These are phyloP conservation scores for Parnassius orleans DNA, from an alignment of 2,888 invertebrate species.

Conservation along the genomic window DNA sequence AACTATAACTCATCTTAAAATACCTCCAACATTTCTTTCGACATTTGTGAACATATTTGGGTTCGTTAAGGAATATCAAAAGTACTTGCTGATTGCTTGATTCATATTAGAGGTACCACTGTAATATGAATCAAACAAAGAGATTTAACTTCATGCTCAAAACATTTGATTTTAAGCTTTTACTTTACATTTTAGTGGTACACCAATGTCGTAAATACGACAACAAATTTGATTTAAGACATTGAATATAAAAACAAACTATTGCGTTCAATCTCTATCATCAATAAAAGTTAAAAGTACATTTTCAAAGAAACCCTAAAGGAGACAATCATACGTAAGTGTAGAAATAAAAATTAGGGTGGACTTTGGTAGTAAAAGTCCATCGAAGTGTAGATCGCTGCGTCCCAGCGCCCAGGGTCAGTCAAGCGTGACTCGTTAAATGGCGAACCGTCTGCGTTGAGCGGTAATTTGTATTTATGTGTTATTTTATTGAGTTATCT, in stretches of 20 bases:
- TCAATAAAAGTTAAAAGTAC: constrained; percentile 2
- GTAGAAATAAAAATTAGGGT: constrained; percentile 19
- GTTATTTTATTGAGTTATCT: constrained; percentile 35
- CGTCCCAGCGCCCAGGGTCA: constrained; percentile 19
- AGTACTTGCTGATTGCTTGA: too few species aligned
- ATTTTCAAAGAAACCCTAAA: constrained; percentile 6
- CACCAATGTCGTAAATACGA: too few species aligned
- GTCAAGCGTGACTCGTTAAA: constrained; percentile 28
- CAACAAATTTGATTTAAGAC: too few species aligned
- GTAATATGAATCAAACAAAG: too few species aligned
- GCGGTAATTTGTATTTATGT: constrained; percentile 37
- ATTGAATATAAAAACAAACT: not conserved
- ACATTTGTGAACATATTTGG: too few species aligned
- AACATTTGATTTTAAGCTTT: too few species aligned
- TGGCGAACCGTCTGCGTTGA: constrained; percentile 23
- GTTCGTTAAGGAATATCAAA: too few species aligned
- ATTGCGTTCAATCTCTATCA: not conserved
- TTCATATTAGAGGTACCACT: too few species aligned
- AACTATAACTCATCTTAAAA: too few species aligned
- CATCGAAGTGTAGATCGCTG: constrained; percentile 25
- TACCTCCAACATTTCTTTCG: too few species aligned
- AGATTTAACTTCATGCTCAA: too few species aligned
- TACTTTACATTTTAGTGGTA: too few species aligned
- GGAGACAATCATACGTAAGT: constrained; percentile 17
- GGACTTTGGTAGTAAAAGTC: constrained; percentile 25